A percentile compares a stretch with the other conserved stretches of the same genome.
Conservation (phyloP, 2,888 invertebrate genomes). For the Atrina japonica region DNA sequence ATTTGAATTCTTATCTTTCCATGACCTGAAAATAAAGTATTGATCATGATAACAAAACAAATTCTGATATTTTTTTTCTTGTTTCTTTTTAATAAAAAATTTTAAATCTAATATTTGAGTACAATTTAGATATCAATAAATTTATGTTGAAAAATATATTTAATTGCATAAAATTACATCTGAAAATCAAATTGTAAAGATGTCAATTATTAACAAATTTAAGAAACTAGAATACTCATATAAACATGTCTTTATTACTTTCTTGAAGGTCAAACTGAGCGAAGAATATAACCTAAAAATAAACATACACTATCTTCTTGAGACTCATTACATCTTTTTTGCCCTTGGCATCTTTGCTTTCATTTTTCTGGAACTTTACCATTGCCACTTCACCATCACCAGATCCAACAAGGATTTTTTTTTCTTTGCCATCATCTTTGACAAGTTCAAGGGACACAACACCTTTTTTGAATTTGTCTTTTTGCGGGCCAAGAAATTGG, state of each 20-base stretch:
- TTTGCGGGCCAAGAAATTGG: constrained; percentile 73
- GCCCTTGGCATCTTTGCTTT: constrained; percentile 21
- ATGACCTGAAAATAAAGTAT: constrained; percentile 56
- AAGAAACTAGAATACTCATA: background rate
- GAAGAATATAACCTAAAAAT: no score
- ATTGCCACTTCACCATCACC: constrained; percentile 89
- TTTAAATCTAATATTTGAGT: no score
- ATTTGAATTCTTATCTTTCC: constrained; percentile 60
- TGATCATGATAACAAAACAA: no score
- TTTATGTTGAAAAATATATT: no score
- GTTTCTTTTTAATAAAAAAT: no score
- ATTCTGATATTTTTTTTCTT: no score
- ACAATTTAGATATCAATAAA: no score
- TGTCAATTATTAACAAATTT: no score
- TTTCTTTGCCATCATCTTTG: constrained; percentile 70
- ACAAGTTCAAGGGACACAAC: constrained; percentile 79
- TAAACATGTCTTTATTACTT: background rate
- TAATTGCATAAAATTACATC: no score
- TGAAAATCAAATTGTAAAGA: no score
- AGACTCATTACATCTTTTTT: constrained; percentile 33
- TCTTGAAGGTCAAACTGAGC: background rate
- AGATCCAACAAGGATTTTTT: constrained; percentile 87
- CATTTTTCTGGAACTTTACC: constrained; percentile 36
- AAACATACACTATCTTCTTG: constrained; percentile 45
- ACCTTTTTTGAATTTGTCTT: constrained; percentile 75